Evolutionary conservation across 2,888 invertebrate genomes (phyloP), one percentile per base, ranked within the genome.

Genomic region (Pandemis heparana): DNA sequence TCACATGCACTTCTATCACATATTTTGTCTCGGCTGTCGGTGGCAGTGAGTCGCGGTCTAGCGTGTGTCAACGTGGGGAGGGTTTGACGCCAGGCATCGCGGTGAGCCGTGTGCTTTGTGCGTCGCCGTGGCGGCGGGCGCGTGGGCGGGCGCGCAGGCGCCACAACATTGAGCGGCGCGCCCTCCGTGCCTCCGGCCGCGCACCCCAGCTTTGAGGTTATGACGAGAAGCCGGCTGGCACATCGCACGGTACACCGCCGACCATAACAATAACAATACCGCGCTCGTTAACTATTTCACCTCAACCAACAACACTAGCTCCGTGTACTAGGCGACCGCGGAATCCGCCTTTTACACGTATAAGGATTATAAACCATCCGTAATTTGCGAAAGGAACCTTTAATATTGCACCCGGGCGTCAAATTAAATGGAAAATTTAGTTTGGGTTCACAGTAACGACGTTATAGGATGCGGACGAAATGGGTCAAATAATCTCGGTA

Each of bases 151-250:
- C 16, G 77, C 94, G 94, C 94, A 91, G 85, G 94, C 92, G 94
- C 83, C 84, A 91, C 88, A 90, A 88, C 92, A 94, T 94, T 88
- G 94, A 94, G 85, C 94, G 92, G 87, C 87, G 90, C 89, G 89
- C 82, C 87, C 89, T 89, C 86, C 82, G 78, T n/a, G n/a, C n/a
- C n/a, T n/a, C n/a, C 83, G 82, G 80, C 83, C 81, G 80, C 82
- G 81, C 81, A 61, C 85, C 82, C 82, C 78, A 84, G 82, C 84
- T 92, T 94, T 94, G 92, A 94, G 94, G 94, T 94, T 94, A 94
- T 87, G 84, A 86, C 83, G 81, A 23, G 82, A 88, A 85, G 90
- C 94, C 93, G 92, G 92, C 87, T 87, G 82, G 79, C 84, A 85
- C 87, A 79, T 76, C 78, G 79, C 84, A 82, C 79, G 83, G 83